A percentile compares a stretch with the other conserved stretches of the same genome.
phyloP scores from a whole-genome alignment of 2,113 vertebrate genomes.

The Circaetus gallicus region DNA sequence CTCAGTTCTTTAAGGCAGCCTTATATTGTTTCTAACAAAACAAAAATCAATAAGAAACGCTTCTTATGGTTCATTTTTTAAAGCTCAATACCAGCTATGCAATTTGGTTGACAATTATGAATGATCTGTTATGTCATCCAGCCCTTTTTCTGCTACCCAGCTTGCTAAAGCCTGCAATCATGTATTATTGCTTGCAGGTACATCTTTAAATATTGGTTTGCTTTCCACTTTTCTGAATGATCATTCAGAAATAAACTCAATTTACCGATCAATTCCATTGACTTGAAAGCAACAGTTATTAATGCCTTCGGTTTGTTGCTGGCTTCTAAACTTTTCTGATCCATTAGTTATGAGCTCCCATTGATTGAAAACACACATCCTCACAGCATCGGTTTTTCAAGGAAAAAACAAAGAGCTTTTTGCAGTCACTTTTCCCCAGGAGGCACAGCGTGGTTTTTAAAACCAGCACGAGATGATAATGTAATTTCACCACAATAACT shows the following conservation, averaged over 20 bases:
- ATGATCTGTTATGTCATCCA: slow-evolving; percentile 77
- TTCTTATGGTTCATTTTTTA: slow-evolving; percentile 79
- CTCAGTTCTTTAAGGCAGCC: slow-evolving; percentile 73
- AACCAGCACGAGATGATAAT: slow-evolving; percentile 18
- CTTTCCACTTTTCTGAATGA: slow-evolving; percentile 60
- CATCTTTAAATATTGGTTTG: slow-evolving; percentile 69
- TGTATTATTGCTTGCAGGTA: slow-evolving; percentile 69
- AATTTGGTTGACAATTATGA: slow-evolving; percentile 91
- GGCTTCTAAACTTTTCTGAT: slow-evolving; percentile 72
- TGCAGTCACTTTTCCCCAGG: background rate
- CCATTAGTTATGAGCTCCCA: slow-evolving; percentile 77
- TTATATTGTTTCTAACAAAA: slow-evolving; percentile 77
- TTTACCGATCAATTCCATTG: slow-evolving; percentile 80
- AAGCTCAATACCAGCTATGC: slow-evolving; percentile 80
- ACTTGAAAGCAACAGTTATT: slow-evolving; percentile 76
- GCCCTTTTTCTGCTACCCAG: slow-evolving; percentile 51
- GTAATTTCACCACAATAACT: slow-evolving; percentile 39
- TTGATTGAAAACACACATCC: slow-evolving; percentile 64
- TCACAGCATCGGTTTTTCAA: background rate
- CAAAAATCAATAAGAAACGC: slow-evolving; percentile 87
- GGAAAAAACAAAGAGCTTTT: background rate
- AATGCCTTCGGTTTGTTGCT: slow-evolving; percentile 72
- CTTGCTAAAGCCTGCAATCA: slow-evolving; percentile 67
- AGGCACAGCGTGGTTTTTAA: slow-evolving; percentile 3
- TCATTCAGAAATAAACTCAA: slow-evolving; percentile 76